phyloP scores from a whole-genome alignment of 2,888 invertebrate genomes.

The Lochmaea capreae region DNA sequence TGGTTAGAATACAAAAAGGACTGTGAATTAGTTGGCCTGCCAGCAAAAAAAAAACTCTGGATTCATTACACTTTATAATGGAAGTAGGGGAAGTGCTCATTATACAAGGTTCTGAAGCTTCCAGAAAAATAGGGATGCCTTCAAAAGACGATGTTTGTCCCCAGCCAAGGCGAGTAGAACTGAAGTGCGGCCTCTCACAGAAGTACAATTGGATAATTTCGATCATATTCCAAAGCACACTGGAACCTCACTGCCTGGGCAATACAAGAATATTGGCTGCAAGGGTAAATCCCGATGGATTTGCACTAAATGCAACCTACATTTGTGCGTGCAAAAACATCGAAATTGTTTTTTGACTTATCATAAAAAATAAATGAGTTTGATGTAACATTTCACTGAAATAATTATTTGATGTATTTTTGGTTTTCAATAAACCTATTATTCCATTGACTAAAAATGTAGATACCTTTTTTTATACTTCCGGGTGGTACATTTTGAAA shows the following conservation, averaged over 20 bases:
- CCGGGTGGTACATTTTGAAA: too few species aligned
- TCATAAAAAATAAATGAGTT: background rate
- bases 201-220: slow-evolving; percentile 2
- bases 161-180: slow-evolving; percentile 8
- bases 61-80: too few species aligned
- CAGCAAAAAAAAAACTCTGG: background rate
- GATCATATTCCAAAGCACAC: slow-evolving; percentile 18
- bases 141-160: background rate
- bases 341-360: slow-evolving; percentile 14
- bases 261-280: slow-evolving; percentile 21
- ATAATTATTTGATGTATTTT: too few species aligned
- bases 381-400: too few species aligned
- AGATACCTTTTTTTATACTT: too few species aligned
- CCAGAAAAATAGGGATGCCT: slow-evolving; percentile 9
- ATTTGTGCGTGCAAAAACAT: slow-evolving; percentile 22
- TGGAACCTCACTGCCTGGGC: background rate
- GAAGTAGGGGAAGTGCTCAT: background rate
- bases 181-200: slow-evolving; percentile 19
- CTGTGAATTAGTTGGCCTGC: background rate
- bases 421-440: too few species aligned
- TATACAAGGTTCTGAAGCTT: slow-evolving; percentile 6
- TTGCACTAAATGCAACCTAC: slow-evolving; percentile 18
- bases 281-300: slow-evolving; percentile 20
- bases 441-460: too few species aligned
- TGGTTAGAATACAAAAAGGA: slow-evolving; percentile 9